phyloP scores from a whole-genome alignment of 2,113 vertebrate genomes.

The Morone chrysops region DNA sequence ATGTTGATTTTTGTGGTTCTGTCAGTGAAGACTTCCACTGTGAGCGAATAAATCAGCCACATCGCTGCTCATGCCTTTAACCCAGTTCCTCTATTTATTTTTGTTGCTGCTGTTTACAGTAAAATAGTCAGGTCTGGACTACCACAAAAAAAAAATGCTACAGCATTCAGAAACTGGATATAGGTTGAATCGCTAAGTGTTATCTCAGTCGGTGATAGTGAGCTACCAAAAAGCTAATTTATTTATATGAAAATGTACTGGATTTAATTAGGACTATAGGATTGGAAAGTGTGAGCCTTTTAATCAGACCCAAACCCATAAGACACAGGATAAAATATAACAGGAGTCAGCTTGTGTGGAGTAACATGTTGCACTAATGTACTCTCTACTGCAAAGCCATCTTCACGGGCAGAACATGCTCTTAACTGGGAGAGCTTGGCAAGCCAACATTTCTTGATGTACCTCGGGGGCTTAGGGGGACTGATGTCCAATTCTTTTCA shows the following conservation, averaged over 20 bases:
- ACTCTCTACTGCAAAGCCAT: slow-evolving; percentile 48
- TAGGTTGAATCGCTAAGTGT: neutral
- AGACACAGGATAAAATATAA: slow-evolving; percentile 19
- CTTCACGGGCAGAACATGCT: slow-evolving; percentile 64
- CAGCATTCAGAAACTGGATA: neutral
- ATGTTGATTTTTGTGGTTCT: neutral
- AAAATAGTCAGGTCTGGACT: neutral
- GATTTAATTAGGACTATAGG: slow-evolving; percentile 19
- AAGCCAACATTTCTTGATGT: slow-evolving; percentile 61
- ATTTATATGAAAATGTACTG: slow-evolving; percentile 22
- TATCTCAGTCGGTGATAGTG: neutral
- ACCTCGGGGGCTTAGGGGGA: slow-evolving; percentile 63
- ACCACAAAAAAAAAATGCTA: neutral
- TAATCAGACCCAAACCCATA: slow-evolving; percentile 19
- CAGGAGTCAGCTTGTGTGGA: slow-evolving; percentile 9
- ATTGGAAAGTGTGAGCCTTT: slow-evolving; percentile 21
- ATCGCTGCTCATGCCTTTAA: neutral
- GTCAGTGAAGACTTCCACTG: neutral
- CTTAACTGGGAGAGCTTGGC: slow-evolving; percentile 60
- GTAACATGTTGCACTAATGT: slow-evolving; percentile 67
- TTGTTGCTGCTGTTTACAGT: neutral
- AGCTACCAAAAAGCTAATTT: slow-evolving; percentile 3
- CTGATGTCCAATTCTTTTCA: slow-evolving; percentile 78
- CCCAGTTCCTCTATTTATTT: neutral
- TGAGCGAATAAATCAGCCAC: neutral